Conservation (phyloP, 2,113 vertebrate genomes). For the Aegotheles bennettii region DNA sequence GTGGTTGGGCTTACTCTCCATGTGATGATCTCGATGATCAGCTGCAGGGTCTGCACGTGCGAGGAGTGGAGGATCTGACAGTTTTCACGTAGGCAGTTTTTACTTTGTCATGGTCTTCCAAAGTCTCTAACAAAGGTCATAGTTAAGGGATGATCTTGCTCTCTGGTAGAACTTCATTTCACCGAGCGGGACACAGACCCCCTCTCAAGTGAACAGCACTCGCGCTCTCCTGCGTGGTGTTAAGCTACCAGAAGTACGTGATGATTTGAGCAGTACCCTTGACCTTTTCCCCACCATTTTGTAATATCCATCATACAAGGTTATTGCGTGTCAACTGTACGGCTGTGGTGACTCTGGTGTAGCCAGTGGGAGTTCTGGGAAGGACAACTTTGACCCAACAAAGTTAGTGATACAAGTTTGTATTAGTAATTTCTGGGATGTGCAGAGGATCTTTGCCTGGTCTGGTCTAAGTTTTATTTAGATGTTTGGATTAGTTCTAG, state of each 20-base stretch:
- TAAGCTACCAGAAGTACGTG: background rate
- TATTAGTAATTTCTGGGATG: background rate
- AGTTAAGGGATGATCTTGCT: background rate
- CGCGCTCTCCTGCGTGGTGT: fast-evolving
- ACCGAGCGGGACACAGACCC: background rate
- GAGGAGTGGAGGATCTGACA: background rate
- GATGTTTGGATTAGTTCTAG: background rate
- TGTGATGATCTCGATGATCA: background rate
- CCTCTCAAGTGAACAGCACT: background rate
- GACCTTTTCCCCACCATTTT: background rate
- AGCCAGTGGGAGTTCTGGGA: background rate
- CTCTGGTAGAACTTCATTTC: background rate
- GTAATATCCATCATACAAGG: background rate
- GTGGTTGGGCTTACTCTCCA: fast-evolving
- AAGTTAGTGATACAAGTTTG: background rate
- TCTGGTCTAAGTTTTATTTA: background rate
- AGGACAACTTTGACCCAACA: background rate
- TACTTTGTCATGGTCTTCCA: background rate
- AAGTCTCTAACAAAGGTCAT: background rate
- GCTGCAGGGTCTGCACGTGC: background rate
- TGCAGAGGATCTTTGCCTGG: background rate
- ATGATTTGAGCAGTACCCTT: background rate
- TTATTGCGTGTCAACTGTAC: background rate
- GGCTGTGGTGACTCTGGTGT: background rate
- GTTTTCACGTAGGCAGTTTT: background rate